A percentile compares a stretch with the other conserved stretches of the same genome.
Evolutionary conservation across 2,797 vertebrate genomes (phyloP).

Genomic region (Synanceia verrucosa): DNA sequence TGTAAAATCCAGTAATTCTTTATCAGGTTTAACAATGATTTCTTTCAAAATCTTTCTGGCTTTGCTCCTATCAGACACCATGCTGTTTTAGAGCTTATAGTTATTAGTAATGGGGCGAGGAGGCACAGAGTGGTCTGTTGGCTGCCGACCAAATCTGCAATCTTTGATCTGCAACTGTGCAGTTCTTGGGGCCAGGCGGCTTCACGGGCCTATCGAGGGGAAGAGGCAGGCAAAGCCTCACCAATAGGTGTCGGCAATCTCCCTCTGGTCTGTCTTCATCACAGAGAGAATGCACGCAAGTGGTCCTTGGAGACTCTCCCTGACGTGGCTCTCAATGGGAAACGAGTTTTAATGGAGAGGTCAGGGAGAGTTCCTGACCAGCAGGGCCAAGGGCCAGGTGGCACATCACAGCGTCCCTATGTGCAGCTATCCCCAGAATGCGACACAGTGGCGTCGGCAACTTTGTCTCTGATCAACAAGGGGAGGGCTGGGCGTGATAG

Average conservation of each 20-base stretch:
- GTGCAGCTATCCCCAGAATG: constrained; percentile 85
- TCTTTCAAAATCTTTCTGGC: constrained; percentile 44
- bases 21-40: constrained; percentile 47
- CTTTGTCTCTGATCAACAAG: constrained; percentile 79
- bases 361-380: constrained; percentile 80
- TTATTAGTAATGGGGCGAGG: constrained; percentile 57
- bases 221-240: constrained; percentile 41
- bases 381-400: constrained; percentile 79
- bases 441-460: constrained; percentile 86
- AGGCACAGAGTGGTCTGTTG: constrained; percentile 71
- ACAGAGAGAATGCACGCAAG: constrained; percentile 70
- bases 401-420: constrained; percentile 80
- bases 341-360: constrained; percentile 79
- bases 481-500: constrained; percentile 65
- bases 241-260: constrained; percentile 76
- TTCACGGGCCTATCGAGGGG: constrained; percentile 47
- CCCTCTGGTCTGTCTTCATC: constrained; percentile 73
- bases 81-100: constrained; percentile 57
- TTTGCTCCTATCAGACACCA: constrained; percentile 52
- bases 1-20: constrained; percentile 26
- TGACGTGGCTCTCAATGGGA: constrained; percentile 70
- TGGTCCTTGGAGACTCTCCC: constrained; percentile 75
- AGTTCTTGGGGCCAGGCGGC: constrained; percentile 54
- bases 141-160: constrained; percentile 70
- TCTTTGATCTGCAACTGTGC: constrained; percentile 80